These are phyloP conservation scores for Metacarcinus magister DNA, from an alignment of 2,888 invertebrate species.

Conservation along the genomic window DNA sequence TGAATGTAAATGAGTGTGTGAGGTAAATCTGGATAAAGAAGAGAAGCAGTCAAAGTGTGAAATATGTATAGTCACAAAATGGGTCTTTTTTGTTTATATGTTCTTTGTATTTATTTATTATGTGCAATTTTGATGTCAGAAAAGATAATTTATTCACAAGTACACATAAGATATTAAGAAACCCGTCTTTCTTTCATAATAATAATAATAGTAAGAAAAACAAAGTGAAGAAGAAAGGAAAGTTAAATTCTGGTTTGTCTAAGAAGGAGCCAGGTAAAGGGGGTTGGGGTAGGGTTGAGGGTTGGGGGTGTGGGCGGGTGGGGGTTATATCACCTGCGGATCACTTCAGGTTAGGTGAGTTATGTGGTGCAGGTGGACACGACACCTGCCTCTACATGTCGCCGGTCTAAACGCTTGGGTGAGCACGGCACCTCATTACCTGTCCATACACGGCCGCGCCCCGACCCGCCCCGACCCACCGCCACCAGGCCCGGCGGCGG, in stretches of 20 bases:
- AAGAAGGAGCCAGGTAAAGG: too few species aligned
- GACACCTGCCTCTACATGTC: constrained; percentile 36
- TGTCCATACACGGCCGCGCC: neutral
- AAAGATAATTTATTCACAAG: neutral
- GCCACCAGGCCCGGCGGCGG: neutral
- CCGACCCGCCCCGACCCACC: constrained; percentile 12
- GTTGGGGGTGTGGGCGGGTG: neutral
- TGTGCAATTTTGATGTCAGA: neutral
- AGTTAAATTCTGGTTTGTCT: too few species aligned
- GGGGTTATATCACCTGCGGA: neutral
- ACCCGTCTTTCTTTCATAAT: neutral
- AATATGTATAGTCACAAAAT: neutral
- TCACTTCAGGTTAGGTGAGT: neutral
- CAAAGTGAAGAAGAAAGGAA: neutral
- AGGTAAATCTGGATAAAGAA: neutral
- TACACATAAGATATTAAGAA: neutral
- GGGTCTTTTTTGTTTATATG: neutral
- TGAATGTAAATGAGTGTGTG: neutral
- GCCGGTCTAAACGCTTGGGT: neutral
- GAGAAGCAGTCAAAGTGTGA: neutral
- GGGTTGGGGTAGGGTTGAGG: too few species aligned
- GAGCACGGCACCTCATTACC: neutral
- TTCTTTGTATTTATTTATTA: neutral
- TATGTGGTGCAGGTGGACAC: constrained; percentile 28
- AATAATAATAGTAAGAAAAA: neutral